Conservation (phyloP, 2,888 invertebrate species). For the Lasius fuliginosus region DNA sequence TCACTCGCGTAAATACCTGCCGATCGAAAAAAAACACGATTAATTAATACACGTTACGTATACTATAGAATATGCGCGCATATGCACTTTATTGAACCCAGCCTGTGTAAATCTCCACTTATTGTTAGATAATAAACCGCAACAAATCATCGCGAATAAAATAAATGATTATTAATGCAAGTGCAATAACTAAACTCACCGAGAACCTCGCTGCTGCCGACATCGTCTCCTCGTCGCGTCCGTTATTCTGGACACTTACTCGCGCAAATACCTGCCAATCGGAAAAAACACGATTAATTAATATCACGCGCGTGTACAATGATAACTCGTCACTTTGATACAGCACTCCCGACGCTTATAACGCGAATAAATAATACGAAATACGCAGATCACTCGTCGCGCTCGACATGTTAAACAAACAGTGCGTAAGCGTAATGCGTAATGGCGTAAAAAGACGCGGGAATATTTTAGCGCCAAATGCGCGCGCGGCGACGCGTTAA, state of each 20-base stretch:
- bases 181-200: neutral
- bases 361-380: neutral
- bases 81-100: too few relatives aligned
- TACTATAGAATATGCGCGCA: too few relatives aligned
- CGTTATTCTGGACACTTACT: neutral
- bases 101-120: too few relatives aligned
- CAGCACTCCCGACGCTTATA: neutral
- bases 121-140: neutral
- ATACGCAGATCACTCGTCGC: neutral
- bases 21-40: neutral
- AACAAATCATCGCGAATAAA: neutral
- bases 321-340: neutral
- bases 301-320: neutral
- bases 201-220: neutral
- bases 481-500: neutral
- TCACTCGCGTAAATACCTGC: too few relatives aligned
- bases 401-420: neutral
- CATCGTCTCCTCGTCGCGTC: neutral
- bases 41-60: neutral
- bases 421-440: too few relatives aligned
- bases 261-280: neutral
- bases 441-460: neutral
- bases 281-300: neutral
- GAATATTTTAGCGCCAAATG: neutral
- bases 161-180: neutral